Evolutionary conservation across 2,113 vertebrate species (phyloP), one percentile per base, ranked within the genome.

Genomic region (Delphinapterus leucas): DNA sequence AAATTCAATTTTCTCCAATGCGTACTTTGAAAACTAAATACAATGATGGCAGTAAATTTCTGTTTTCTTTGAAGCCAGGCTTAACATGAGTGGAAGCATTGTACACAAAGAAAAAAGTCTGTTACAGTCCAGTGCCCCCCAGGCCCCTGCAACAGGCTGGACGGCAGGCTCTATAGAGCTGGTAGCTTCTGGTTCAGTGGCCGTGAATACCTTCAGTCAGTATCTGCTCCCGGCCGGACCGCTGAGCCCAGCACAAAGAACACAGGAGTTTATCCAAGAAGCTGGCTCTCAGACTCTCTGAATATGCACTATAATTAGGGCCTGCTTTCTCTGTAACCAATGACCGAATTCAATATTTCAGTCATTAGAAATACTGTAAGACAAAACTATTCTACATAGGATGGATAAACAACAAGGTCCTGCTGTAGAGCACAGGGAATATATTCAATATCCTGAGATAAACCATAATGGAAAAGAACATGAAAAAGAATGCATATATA

Each of bases 201-300:
- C 98, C 91, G 95, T 98, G 98, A 99, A 99, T 99, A 98, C 97
- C 96, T 97, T 95, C 98, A 98, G 98, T 99, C 98, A 98, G 98
- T 98, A 99, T 98, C 98, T 98, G 97, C 98, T 98, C 98, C 96
- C 90, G 49, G 20, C 98, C 96, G 92, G 97, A 98, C 98, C 98
- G 98, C 98, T 98, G 98, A 99, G 98, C 98, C 33, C 95, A 97
- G 97, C 98, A 99, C 98, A 99, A 99, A 99, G 98, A 98, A 98
- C 98, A 98, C 95, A 97, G 98, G 98, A 98, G 98, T 98, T 98
- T 96, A 98, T 97, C 97, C 98, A 98, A 98, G 98, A 98, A 97
- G 97, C 98, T 96, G 93, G 73, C 44, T 53, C 97, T 98, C 71
- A 82, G 88, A 87, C 97, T 88, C 95, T 85, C 91, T 97, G 96